Evolutionary conservation across 2,888 invertebrate genomes (phyloP).

Genomic region (Lasioglossum lativentre): DNA sequence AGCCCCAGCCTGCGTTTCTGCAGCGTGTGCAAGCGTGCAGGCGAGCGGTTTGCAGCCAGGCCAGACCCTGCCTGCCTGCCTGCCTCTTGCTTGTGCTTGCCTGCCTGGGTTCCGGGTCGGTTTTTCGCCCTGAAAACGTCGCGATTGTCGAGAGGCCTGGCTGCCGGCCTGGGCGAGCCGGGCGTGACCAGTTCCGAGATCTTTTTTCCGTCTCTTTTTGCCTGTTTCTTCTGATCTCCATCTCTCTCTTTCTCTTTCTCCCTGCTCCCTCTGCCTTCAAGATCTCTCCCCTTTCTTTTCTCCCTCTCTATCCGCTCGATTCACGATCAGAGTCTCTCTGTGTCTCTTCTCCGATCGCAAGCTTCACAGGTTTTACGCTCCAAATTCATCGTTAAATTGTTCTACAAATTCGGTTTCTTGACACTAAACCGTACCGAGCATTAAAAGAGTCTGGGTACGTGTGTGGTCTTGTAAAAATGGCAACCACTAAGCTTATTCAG

Average conservation of each 20-base stretch:
- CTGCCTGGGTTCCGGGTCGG: constrained; percentile 75
- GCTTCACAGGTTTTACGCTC: too few species aligned
- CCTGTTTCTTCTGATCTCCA: neutral
- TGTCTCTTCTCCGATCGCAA: neutral
- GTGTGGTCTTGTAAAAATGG: too few species aligned
- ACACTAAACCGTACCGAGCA: too few species aligned
- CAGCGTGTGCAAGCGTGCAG: constrained; percentile 23
- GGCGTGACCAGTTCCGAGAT: constrained; percentile 72
- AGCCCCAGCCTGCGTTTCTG: constrained; percentile 46
- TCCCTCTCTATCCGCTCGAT: neutral
- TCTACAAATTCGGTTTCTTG: too few species aligned
- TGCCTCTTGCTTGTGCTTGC: neutral
- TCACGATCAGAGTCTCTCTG: neutral
- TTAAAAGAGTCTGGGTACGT: too few species aligned
- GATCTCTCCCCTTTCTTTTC: constrained; percentile 9
- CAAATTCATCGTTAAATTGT: too few species aligned
- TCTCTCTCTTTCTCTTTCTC: constrained; percentile 9
- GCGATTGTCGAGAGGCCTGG: constrained; percentile 69
- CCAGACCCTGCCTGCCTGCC: constrained; percentile 1
- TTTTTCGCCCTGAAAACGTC: constrained; percentile 81
- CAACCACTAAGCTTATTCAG: too few species aligned
- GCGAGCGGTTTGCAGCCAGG: constrained; percentile 30
- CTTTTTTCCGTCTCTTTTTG: constrained; percentile 19
- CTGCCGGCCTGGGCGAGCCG: constrained; percentile 60
- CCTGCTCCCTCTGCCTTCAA: neutral